Evolutionary conservation across 2,113 vertebrate species (phyloP).

Genomic region (Falco punctatus): DNA sequence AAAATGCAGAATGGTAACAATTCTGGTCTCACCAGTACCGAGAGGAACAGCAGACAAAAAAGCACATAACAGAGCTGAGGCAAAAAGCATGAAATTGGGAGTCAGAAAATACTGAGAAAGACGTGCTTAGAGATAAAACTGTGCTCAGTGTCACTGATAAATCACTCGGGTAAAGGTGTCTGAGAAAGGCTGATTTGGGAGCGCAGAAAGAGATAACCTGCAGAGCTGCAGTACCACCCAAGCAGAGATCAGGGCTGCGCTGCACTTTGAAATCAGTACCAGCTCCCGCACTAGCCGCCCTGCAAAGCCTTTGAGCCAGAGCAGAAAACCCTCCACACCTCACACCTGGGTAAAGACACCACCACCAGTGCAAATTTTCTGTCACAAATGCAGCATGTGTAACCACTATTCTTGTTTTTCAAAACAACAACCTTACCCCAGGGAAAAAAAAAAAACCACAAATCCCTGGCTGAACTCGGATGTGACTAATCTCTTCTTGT

Average conservation of each 20-base stretch:
- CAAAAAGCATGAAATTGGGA: neutral
- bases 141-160: neutral
- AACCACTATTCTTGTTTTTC: neutral
- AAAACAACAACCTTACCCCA: neutral
- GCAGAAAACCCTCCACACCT: neutral
- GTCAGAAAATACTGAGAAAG: neutral
- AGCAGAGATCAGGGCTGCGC: neutral
- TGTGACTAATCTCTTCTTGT: neutral
- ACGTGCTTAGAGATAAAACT: neutral
- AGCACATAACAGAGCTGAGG: neutral
- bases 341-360: no score
- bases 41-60: neutral
- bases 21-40: neutral
- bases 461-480: neutral
- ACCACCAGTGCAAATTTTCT: neutral
- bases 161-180: neutral
- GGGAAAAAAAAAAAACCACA: neutral
- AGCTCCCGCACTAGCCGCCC: accelerated
- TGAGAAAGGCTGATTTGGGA: neutral
- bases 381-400: neutral
- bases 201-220: neutral
- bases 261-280: neutral
- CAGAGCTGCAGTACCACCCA: neutral
- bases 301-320: neutral
- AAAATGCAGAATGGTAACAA: neutral